phyloP scores from a whole-genome alignment of 2,888 invertebrate species.

The Agriopis aurantiaria region DNA sequence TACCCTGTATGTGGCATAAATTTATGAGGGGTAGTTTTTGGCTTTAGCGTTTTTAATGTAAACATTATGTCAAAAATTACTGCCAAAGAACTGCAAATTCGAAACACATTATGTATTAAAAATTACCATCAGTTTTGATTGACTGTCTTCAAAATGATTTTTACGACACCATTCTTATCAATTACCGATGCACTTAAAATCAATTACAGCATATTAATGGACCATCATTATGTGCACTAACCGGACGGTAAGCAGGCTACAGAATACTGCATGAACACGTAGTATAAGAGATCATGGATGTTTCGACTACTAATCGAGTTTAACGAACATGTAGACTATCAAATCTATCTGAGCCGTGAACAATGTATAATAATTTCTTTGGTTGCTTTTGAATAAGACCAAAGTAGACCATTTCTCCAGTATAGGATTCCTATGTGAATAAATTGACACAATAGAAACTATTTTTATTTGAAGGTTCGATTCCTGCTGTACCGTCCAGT shows the following conservation, averaged over 20 bases:
- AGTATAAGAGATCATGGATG: constrained; percentile 9
- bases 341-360: not conserved
- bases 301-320: constrained; percentile 4
- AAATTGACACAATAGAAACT: too few relatives aligned
- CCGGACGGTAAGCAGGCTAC: constrained; percentile 29
- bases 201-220: constrained; percentile 36
- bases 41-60: too few relatives aligned
- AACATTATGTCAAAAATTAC: not conserved
- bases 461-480: too few relatives aligned
- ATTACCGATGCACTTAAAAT: constrained; percentile 33
- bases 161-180: constrained; percentile 29
- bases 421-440: too few relatives aligned
- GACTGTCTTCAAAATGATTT: constrained; percentile 15
- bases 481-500: too few relatives aligned
- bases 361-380: too few relatives aligned
- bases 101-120: constrained; percentile 3
- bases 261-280: constrained; percentile 21
- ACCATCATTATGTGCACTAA: constrained; percentile 28
- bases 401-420: too few relatives aligned
- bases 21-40: too few relatives aligned
- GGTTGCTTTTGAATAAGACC: too few relatives aligned
- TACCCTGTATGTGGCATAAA: too few relatives aligned
- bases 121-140: constrained; percentile 9
- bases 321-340: not conserved
- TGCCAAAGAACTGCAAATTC: not conserved